Evolutionary conservation across 2,888 invertebrate genomes (phyloP).

Genomic region (Lamellibrachia satsuma): DNA sequence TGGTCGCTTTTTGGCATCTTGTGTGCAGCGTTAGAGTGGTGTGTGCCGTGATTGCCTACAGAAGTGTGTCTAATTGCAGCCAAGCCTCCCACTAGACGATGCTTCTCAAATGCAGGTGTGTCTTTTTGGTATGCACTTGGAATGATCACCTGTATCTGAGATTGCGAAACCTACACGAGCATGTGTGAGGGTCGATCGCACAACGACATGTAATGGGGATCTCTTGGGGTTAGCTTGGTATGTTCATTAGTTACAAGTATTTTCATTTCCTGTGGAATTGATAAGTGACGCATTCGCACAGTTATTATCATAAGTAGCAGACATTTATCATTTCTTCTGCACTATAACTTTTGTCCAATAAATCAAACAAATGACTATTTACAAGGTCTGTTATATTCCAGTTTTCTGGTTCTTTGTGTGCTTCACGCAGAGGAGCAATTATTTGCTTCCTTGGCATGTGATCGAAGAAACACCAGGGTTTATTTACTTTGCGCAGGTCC

Average conservation of each 20-base stretch:
- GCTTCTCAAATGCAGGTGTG: constrained; percentile 17
- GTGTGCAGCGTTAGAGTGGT: neutral
- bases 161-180: neutral
- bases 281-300: neutral
- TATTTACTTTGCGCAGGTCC: neutral
- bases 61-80: constrained; percentile 12
- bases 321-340: neutral
- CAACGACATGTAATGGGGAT: neutral
- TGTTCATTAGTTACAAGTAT: neutral
- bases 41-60: constrained; percentile 6
- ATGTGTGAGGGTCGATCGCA: neutral
- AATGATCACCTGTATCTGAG: neutral
- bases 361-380: neutral
- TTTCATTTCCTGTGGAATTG: neutral
- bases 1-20: neutral
- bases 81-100: neutral
- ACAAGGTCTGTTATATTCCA: neutral
- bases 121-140: neutral
- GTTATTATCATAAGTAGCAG: neutral
- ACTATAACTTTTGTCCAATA: neutral
- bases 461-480: neutral
- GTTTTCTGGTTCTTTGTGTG: neutral
- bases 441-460: neutral
- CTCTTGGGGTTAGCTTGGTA: neutral
- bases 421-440: neutral